Percentiles rank a stretch among this genome's conserved stretches.
Conservation (phyloP, 2,888 invertebrate species). For the Gerris lacustris region DNA sequence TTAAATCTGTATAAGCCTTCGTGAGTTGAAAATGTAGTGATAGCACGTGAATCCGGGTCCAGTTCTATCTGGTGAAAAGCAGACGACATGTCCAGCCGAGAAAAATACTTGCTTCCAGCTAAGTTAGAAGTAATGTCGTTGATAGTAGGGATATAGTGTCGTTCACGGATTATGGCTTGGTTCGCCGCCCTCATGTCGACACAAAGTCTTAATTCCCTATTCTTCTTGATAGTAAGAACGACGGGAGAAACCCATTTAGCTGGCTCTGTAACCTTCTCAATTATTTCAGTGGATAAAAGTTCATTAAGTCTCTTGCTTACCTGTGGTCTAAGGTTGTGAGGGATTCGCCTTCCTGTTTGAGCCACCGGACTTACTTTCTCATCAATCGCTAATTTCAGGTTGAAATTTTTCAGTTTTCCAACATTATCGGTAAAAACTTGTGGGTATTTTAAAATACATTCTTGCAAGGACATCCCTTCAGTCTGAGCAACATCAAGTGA, state of each 20-base stretch:
- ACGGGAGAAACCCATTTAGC: constrained; percentile 14
- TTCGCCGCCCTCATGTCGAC: constrained; percentile 13
- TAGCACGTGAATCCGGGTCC: neutral
- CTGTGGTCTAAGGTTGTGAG: neutral
- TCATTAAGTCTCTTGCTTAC: neutral
- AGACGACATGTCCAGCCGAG: constrained; percentile 9
- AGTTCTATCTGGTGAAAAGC: constrained; percentile 12
- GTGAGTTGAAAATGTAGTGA: constrained; percentile 16
- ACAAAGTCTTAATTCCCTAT: neutral
- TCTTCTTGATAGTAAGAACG: constrained; percentile 2
- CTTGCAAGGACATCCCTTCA: neutral
- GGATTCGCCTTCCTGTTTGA: neutral
- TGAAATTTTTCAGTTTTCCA: neutral
- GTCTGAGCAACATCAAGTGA: neutral
- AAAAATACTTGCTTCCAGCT: constrained; percentile 1
- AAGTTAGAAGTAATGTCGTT: constrained; percentile 8
- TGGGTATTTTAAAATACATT: neutral
- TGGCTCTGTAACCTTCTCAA: constrained; percentile 13
- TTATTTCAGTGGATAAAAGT: too few relatives aligned
- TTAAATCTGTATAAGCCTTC: constrained; percentile 8
- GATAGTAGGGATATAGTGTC: constrained; percentile 12
- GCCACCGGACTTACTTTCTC: neutral
- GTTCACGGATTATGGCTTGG: constrained; percentile 12
- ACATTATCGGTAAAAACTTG: neutral
- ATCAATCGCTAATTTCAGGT: neutral